Conservation (phyloP, 1,140 invertebrate genomes). For the Drosophila pseudoobscura region DNA sequence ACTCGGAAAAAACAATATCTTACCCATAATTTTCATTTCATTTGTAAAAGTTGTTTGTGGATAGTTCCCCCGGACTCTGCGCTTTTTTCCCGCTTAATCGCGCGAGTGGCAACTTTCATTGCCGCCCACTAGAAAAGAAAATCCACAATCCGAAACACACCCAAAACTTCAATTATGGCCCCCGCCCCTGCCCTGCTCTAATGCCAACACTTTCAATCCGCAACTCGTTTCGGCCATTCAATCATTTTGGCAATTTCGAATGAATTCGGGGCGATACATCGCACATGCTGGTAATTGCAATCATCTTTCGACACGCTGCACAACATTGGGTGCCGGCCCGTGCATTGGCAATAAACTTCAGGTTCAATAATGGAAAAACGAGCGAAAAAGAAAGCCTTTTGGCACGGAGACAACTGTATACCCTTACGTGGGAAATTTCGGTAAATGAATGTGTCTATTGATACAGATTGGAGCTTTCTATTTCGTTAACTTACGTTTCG, state of each 20-base stretch:
- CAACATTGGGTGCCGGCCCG: background rate
- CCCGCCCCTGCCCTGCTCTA: background rate
- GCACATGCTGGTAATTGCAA: slow-evolving; percentile 57
- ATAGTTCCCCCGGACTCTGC: background rate
- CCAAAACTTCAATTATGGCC: slow-evolving; percentile 30
- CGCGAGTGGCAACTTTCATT: slow-evolving; percentile 37
- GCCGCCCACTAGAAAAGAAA: slow-evolving; percentile 28
- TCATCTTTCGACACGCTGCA: slow-evolving; percentile 61
- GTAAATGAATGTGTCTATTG: too few relatives aligned
- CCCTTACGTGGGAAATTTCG: background rate
- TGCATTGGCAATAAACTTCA: slow-evolving; percentile 57
- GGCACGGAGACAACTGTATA: background rate
- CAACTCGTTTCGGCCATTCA: slow-evolving; percentile 42
- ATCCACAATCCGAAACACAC: background rate
- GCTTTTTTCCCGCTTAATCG: slow-evolving; percentile 14
- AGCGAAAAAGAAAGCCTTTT: background rate
- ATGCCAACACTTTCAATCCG: slow-evolving; percentile 27
- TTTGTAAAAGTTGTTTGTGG: background rate
- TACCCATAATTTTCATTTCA: slow-evolving; percentile 3
- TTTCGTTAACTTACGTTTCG: too few relatives aligned
- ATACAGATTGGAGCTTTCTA: too few relatives aligned
- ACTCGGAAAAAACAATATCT: background rate
- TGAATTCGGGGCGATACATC: slow-evolving; percentile 15
- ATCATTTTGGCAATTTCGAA: slow-evolving; percentile 35
- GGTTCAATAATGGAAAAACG: slow-evolving; percentile 1